Base-by-base conservation (phyloP, 2,888 invertebrate genomes). In the Scaptomyza cyrtandrae region DNA sequence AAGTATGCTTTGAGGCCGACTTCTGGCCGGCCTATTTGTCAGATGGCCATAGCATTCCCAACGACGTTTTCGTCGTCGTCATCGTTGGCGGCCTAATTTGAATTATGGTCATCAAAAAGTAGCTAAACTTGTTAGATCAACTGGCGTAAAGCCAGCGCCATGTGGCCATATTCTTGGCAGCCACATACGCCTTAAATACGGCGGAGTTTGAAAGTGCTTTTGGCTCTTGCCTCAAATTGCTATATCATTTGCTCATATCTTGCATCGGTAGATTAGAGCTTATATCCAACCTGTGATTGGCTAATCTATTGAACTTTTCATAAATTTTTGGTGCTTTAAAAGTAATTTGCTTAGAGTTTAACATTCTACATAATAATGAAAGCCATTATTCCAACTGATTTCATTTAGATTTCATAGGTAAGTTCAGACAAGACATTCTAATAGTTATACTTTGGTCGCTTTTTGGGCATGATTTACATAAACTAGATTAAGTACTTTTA, bases 81-180 rank as follows among this genome's bases (percentile, higher is more conserved):
- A 6, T 9, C 53, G 61, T 45, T 33, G 56, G 27, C 55, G 60
- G 50, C 54, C 88, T 88, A 88, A 88, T 84, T 84, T 84, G 88
- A 84, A 82, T 88, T 84, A 84, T 83, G 75, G 75, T 68, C 74
- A 79, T 88, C 86, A 84, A 84, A 83, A 77, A 82, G 86, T 84
- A 70, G 71, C 72, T 75, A 79, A 87, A 83, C 86, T 82, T 82
- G 80, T 75, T 85, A 75, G 58, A 66, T 66, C 56, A 48, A 57
- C 66, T 87, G 88, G 85, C 85, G 27, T 37, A 35, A n/a, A 52
- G 80, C 82, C 80, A 78, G 57, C 61, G 57, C 41, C 49, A 46
- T 64, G 49, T 68, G 81, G 48, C 58, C 43, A 37, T 14, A 33
- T 69, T 71, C 75, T 78, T 80, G 85, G 80, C 85, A 71, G 45